Percentiles rank a stretch among this genome's conserved stretches.
Conservation (phyloP, 2,113 vertebrate genomes). For the Nansenia antarctica region DNA sequence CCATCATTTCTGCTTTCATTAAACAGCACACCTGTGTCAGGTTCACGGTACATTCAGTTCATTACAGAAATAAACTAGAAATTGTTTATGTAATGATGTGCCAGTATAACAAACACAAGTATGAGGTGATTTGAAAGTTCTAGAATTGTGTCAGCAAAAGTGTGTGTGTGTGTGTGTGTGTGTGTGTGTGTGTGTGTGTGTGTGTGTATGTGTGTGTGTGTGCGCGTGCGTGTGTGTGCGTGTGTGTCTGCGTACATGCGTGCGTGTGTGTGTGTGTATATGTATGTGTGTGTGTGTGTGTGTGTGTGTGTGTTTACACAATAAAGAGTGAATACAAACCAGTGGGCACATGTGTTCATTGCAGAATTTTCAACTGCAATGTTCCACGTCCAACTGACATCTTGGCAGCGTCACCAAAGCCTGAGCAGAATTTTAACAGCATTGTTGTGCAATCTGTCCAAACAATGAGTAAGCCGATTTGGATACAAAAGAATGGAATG, state of each 20-base stretch:
- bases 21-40: no score
- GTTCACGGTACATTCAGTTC: background rate
- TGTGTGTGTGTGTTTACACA: background rate
- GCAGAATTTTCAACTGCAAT: slow-evolving; percentile 19
- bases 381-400: slow-evolving; percentile 23
- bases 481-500: slow-evolving; percentile 50
- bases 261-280: background rate
- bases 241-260: background rate
- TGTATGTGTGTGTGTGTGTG: background rate
- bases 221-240: no score
- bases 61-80: background rate
- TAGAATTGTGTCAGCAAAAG: background rate
- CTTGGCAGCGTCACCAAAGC: slow-evolving; percentile 17
- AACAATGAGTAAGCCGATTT: slow-evolving; percentile 65
- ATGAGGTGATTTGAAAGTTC: no score
- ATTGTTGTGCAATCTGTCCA: slow-evolving; percentile 61
- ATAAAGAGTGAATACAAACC: background rate
- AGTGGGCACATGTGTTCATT: background rate
- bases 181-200: background rate
- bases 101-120: no score
- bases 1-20: no score
- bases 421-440: slow-evolving; percentile 46
- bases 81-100: no score
- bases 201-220: background rate
- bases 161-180: background rate